These are phyloP conservation scores for Mustela lutreola DNA, from an alignment of 2,113 vertebrate species.

Conservation along the genomic window DNA sequence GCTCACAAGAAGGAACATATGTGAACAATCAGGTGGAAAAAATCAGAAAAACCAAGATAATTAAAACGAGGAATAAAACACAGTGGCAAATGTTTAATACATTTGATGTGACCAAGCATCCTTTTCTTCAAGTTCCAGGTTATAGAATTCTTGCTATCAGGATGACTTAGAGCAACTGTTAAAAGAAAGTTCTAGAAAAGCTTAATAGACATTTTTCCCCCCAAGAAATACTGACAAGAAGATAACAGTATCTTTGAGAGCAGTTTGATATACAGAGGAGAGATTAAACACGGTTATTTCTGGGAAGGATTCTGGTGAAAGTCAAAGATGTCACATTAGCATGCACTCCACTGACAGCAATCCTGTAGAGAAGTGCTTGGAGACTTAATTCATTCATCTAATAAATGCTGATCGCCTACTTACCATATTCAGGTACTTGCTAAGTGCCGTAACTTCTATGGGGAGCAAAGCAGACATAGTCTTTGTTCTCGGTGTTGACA, in stretches of 20 bases:
- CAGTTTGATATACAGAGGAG: not conserved
- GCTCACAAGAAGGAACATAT: not conserved
- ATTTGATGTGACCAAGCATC: not conserved
- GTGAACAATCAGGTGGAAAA: not conserved
- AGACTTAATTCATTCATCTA: not conserved
- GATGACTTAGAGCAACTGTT: not conserved
- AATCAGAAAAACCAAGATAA: not conserved
- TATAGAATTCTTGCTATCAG: not conserved
- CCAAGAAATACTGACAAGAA: not conserved
- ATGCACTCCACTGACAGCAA: not conserved
- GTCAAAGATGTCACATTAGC: not conserved
- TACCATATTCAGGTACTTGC: not conserved
- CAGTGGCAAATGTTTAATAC: not conserved
- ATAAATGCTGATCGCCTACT: not conserved
- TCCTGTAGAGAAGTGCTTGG: not conserved
- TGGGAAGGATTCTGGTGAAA: not conserved
- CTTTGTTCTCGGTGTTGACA: not conserved
- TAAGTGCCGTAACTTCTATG: not conserved
- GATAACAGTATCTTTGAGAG: not conserved
- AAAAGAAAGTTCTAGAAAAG: not conserved
- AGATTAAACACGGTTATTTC: not conserved
- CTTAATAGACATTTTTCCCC: not conserved
- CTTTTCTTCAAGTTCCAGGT: not conserved
- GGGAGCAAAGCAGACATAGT: not conserved
- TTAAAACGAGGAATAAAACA: not conserved